A percentile compares a stretch with the other conserved stretches of the same genome.
Evolutionary conservation across 64 coral and sea anemone genomes (phyloP).

Genomic region (Actinia equina): DNA sequence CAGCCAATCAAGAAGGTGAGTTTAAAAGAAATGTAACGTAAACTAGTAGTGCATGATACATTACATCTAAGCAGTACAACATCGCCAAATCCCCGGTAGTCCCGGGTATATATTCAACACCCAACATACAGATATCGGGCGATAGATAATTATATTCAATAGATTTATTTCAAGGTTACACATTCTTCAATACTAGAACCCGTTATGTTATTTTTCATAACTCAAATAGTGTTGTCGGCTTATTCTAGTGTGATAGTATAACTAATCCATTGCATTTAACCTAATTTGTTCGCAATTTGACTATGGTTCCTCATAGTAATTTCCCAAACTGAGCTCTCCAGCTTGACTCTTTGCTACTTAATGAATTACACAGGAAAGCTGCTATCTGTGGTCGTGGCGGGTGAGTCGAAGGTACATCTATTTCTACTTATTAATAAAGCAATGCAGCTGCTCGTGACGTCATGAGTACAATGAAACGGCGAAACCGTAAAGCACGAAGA

Average conservation of each 20-base stretch:
- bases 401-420: not conserved
- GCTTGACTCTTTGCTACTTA: not conserved
- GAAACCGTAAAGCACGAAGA: not conserved
- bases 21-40: no score
- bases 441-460: not conserved
- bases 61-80: not conserved
- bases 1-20: not conserved
- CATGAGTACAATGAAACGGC: not conserved
- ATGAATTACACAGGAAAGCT: not conserved
- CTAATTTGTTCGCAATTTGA: not conserved
- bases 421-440: constrained; percentile 11
- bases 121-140: not conserved
- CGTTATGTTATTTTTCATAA: no score
- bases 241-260: not conserved
- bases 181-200: no score
- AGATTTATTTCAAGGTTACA: no score
- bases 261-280: not conserved
- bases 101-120: no score
- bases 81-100: no score
- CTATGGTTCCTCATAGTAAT: not conserved
- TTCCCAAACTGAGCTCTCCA: not conserved
- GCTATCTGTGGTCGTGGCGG: not conserved
- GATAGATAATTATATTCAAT: no score
- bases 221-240: not conserved
- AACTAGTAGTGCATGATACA: not conserved